Evolutionary conservation across 2,888 invertebrate species (phyloP).

Genomic region (Nysson spinosus): DNA sequence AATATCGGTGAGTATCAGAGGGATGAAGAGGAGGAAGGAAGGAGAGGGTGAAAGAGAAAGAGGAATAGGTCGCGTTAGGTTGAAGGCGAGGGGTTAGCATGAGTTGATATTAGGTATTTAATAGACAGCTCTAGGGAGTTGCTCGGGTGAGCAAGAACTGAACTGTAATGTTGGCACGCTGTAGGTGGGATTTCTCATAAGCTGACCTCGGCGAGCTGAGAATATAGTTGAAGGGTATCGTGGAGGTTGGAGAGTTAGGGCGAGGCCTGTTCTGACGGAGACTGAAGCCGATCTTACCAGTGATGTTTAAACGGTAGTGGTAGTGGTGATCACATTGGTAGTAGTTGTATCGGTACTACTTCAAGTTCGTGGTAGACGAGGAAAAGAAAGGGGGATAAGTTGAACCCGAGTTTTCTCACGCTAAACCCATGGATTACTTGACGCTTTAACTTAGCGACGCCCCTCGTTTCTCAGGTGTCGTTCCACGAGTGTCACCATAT

Average conservation of each 20-base stretch:
- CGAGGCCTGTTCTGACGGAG: slow-evolving; percentile 36
- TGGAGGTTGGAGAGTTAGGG: slow-evolving; percentile 38
- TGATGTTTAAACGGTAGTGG: slow-evolving; percentile 18
- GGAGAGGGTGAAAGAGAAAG: too few relatives aligned
- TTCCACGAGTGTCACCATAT: slow-evolving; percentile 69
- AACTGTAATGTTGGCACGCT: slow-evolving; percentile 67
- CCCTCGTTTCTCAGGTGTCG: slow-evolving; percentile 73
- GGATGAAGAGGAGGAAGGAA: background rate
- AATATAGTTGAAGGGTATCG: slow-evolving; percentile 62
- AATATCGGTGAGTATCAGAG: background rate
- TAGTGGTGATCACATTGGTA: slow-evolving; percentile 11
- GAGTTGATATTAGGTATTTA: slow-evolving; percentile 74
- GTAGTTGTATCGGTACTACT: slow-evolving; percentile 2
- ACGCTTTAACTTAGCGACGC: slow-evolving; percentile 70
- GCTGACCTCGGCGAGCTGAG: slow-evolving; percentile 65
- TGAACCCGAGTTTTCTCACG: slow-evolving; percentile 71
- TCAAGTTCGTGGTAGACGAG: slow-evolving; percentile 23
- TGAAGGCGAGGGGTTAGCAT: slow-evolving; percentile 36
- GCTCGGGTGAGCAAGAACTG: slow-evolving; percentile 64
- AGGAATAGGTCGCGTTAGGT: too few relatives aligned
- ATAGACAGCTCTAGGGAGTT: slow-evolving; percentile 71
- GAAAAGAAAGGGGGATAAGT: slow-evolving; percentile 68
- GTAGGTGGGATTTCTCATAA: slow-evolving; percentile 73
- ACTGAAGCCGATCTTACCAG: slow-evolving; percentile 47
- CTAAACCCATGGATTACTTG: slow-evolving; percentile 71